phyloP scores from a whole-genome alignment of 2,888 invertebrate genomes.

The Gastrophysa polygoni region DNA sequence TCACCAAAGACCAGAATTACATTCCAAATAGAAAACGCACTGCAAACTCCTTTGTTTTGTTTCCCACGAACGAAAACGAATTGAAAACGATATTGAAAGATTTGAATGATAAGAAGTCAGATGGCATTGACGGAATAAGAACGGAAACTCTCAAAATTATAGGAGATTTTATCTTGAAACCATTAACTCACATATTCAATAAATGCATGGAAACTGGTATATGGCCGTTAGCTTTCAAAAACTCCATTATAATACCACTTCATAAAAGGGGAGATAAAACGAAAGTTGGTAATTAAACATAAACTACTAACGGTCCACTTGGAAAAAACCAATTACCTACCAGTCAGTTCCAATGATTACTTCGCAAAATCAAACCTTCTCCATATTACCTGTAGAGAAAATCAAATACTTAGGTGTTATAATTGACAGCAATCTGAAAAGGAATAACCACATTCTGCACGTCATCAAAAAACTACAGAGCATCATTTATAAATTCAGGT shows the following conservation, averaged over 20 bases:
- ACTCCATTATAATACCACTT: background rate
- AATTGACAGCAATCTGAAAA: no score
- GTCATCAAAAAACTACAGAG: no score
- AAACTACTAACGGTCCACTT: no score
- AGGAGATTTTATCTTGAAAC: background rate
- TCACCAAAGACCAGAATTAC: conserved; percentile 6
- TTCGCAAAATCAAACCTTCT: no score
- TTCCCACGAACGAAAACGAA: conserved; percentile 1
- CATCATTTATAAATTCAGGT: no score
- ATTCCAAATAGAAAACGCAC: conserved; percentile 1
- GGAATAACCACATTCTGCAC: no score
- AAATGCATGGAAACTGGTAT: conserved; percentile 2
- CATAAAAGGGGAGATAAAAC: background rate
- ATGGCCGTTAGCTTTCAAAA: conserved; percentile 2
- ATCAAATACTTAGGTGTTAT: no score
- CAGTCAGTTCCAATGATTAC: no score
- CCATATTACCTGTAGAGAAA: no score
- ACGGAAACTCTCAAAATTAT: background rate
- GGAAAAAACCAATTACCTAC: no score
- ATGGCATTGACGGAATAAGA: background rate
- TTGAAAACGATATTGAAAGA: conserved; percentile 4
- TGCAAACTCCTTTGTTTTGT: conserved; percentile 9
- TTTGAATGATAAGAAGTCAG: background rate
- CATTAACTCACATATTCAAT: conserved; percentile 1
- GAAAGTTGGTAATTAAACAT: background rate